Percentiles rank a stretch among this genome's conserved stretches.
Conservation (phyloP, 2,113 vertebrate genomes). For the Hyperopisus bebe region DNA sequence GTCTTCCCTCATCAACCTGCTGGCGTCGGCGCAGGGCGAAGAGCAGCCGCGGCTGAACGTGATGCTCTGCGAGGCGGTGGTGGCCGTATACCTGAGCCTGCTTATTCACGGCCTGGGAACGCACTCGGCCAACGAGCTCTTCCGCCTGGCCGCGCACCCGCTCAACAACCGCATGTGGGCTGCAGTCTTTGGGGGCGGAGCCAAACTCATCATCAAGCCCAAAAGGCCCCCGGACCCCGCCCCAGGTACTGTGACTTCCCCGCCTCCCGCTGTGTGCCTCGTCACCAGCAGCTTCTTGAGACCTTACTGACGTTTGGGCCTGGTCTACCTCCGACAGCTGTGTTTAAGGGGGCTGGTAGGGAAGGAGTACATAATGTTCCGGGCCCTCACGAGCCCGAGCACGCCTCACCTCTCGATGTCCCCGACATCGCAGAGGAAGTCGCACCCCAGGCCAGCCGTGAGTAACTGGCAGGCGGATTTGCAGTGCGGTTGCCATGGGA, state of each 20-base stretch:
- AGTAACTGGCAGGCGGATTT: constrained; percentile 59
- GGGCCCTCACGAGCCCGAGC: constrained; percentile 46
- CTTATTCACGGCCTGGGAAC: constrained; percentile 89
- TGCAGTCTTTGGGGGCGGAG: constrained; percentile 90
- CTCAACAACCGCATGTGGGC: constrained; percentile 95
- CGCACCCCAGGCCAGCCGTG: constrained; percentile 57
- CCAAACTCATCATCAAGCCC: constrained; percentile 83
- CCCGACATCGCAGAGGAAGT: constrained; percentile 39
- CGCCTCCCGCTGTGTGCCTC: not conserved
- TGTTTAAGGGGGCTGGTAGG: constrained; percentile 48
- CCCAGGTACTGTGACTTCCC: constrained; percentile 62
- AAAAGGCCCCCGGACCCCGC: constrained; percentile 75
- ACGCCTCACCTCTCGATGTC: constrained; percentile 38
- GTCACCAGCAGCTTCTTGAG: not conserved
- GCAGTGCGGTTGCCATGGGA: constrained; percentile 41
- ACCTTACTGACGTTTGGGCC: not conserved
- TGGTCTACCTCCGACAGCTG: constrained; percentile 15
- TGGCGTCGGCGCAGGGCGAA: constrained; percentile 82
- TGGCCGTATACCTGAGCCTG: constrained; percentile 89
- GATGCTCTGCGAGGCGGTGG: constrained; percentile 86
- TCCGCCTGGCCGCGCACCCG: constrained; percentile 88
- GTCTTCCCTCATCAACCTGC: constrained; percentile 84
- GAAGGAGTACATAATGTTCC: constrained; percentile 45
- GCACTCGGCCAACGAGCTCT: constrained; percentile 84
- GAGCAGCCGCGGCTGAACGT: constrained; percentile 85